A percentile compares a stretch with the other conserved stretches of the same genome.
phyloP scores from a whole-genome alignment of 1,140 invertebrate species.

The Drosophila equinoxialis region DNA sequence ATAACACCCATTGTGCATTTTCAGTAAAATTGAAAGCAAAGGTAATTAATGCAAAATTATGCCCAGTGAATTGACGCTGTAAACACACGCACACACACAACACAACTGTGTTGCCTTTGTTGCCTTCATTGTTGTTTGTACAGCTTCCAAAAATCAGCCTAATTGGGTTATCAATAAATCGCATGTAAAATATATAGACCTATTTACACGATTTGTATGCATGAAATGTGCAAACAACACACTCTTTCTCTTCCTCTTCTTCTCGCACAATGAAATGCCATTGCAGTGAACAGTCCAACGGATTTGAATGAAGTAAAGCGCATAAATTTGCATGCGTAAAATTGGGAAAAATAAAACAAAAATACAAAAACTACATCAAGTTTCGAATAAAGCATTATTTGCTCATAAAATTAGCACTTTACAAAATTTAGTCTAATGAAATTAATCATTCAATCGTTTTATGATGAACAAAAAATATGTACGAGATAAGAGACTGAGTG shows the following conservation, averaged over 20 bases:
- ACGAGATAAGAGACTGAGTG: not conserved
- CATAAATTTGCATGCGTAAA: slow-evolving; percentile 16
- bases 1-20: not conserved
- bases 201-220: slow-evolving; percentile 43
- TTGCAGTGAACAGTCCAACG: not conserved
- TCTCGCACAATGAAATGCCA: not conserved
- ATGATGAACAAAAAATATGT: not conserved
- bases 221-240: slow-evolving; percentile 23
- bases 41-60: slow-evolving; percentile 51
- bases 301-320: slow-evolving; percentile 10
- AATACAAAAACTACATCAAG: slow-evolving; percentile 26
- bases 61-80: slow-evolving; percentile 12
- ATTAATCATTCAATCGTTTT: slow-evolving; percentile 35
- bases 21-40: slow-evolving; percentile 14
- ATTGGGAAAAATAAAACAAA: not conserved
- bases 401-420: slow-evolving; percentile 39
- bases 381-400: slow-evolving; percentile 25
- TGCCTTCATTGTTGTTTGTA: slow-evolving; percentile 33
- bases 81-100: not conserved
- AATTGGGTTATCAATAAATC: slow-evolving; percentile 67
- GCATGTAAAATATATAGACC: slow-evolving; percentile 45
- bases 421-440: slow-evolving; percentile 38
- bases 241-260: not conserved
- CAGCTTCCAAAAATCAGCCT: slow-evolving; percentile 43
- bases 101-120: slow-evolving; percentile 15